Base-by-base conservation (phyloP, 2,888 invertebrate species). In the Vanessa cardui region DNA sequence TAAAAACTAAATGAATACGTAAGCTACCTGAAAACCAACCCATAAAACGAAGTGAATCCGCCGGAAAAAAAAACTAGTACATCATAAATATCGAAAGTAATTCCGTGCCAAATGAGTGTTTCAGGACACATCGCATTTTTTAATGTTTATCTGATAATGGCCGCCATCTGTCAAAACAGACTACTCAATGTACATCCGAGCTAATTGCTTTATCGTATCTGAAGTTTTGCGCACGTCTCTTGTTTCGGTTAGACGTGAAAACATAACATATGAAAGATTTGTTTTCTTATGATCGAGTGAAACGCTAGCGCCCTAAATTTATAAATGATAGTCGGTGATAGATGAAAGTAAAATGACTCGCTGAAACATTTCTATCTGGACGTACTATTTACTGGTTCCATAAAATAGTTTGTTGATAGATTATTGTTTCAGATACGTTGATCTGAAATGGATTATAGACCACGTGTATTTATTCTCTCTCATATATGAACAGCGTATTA, bases 141-240 rank as follows among this genome's bases (percentile, higher is more conserved):
- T 46, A 46, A 46, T 1, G 39, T 39, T 39, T 39, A 39, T 39
- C 39, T 12, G 12, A 3, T 49, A 8, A 9, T 18, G 20, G 2
- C 9, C 49, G 49, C 52, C 52, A 52, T 16, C 52, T 52, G 26
- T 52, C 52, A 26, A 52, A 52, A 52, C 26, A 52, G 15, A 52
- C 2, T 7, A 2, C 33, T 8, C 54, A n/a, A 16, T 31, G 54
- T 31, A 31, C 54, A 2, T 31, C 6, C 0, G 7, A 31, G 31
- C 1, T 31, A n/a, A n/a, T 54, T n/a, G 31, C 12, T 39, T n/a
- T n/a, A 31, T n/a, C 54, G 54, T 16, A 16, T 16, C n/a, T 31
- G 33, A n/a, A n/a, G 16, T 31, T 54, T 54, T 54, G 54, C 31
- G 31, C 54, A 54, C 54, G 54, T 4, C 31, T 33, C 54, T 12